phyloP scores from a whole-genome alignment of 2,113 vertebrate genomes.

The Cochlearius cochlearius region DNA sequence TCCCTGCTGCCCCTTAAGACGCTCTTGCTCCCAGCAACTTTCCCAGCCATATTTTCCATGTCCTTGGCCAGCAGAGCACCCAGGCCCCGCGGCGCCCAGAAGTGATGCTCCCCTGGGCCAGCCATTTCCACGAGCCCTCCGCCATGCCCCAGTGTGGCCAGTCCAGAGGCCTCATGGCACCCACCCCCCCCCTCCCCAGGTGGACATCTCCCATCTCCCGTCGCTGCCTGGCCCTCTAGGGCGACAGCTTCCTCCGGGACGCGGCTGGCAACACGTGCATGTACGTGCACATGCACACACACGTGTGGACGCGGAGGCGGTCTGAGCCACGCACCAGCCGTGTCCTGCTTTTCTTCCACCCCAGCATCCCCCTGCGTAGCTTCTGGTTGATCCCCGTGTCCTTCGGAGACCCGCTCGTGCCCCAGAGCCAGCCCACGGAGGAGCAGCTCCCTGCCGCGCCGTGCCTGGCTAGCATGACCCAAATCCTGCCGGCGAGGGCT shows the following conservation, averaged over 20 bases:
- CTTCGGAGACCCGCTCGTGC: neutral
- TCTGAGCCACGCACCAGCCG: accelerated
- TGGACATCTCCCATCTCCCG: neutral
- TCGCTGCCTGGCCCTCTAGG: neutral
- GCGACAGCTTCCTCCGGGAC: neutral
- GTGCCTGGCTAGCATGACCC: conserved; percentile 17
- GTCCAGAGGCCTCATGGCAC: neutral
- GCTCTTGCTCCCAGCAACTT: neutral
- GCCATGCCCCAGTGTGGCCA: accelerated
- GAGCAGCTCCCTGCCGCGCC: neutral
- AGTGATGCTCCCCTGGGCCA: accelerated
- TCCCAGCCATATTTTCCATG: neutral
- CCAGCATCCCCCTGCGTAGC: neutral
- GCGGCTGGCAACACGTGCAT: neutral
- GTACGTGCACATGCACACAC: neutral
- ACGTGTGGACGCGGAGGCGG: neutral
- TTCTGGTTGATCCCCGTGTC: neutral
- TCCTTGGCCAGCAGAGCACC: neutral
- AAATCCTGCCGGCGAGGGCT: neutral
- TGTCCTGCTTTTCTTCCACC: neutral
- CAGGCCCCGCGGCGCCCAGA: neutral
- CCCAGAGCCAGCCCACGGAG: neutral
- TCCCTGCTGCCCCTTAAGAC: conserved; percentile 56
- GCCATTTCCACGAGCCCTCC: neutral
- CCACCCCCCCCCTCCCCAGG: neutral